Evolutionary conservation across 2,797 vertebrate species (phyloP).

Genomic region (Clarias platycephalus): DNA sequence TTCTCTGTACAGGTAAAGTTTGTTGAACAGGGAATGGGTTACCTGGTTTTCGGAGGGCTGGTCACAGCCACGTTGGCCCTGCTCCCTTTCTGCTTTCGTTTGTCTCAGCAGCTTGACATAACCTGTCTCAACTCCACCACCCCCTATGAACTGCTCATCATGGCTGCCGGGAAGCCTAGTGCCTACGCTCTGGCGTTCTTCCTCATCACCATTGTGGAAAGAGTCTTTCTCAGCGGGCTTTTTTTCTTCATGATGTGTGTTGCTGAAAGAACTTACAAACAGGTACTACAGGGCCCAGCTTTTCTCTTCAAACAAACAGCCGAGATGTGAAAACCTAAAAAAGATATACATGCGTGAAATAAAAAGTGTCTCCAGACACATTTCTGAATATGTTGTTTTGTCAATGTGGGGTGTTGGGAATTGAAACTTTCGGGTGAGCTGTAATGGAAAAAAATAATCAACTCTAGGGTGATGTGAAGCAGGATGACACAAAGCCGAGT

Average conservation of each 20-base stretch:
- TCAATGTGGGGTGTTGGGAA: no score
- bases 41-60: slow-evolving; percentile 85
- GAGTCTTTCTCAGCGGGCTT: slow-evolving; percentile 88
- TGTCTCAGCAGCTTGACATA: slow-evolving; percentile 79
- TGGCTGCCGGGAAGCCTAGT: slow-evolving; percentile 75
- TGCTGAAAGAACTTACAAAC: slow-evolving; percentile 95
- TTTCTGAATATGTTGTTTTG: no score
- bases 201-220: slow-evolving; percentile 84
- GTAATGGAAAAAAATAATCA: not conserved
- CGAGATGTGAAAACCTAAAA: not conserved
- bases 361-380: not conserved
- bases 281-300: slow-evolving; percentile 74
- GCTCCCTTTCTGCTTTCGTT: slow-evolving; percentile 86
- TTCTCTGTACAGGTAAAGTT: slow-evolving; percentile 82
- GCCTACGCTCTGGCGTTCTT: slow-evolving; percentile 70
- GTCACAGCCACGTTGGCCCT: slow-evolving; percentile 82
- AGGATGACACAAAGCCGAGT: no score
- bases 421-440: not conserved
- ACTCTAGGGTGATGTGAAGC: not conserved
- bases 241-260: slow-evolving; percentile 99
- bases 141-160: slow-evolving; percentile 72
- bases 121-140: slow-evolving; percentile 76
- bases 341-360: not conserved
- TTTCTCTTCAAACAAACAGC: not conserved
- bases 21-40: slow-evolving; percentile 89